Percentiles rank a stretch among this genome's conserved stretches.
These are phyloP conservation scores for Smithornis capensis DNA, from an alignment of 2,113 vertebrate genomes.

Conservation along the genomic window DNA sequence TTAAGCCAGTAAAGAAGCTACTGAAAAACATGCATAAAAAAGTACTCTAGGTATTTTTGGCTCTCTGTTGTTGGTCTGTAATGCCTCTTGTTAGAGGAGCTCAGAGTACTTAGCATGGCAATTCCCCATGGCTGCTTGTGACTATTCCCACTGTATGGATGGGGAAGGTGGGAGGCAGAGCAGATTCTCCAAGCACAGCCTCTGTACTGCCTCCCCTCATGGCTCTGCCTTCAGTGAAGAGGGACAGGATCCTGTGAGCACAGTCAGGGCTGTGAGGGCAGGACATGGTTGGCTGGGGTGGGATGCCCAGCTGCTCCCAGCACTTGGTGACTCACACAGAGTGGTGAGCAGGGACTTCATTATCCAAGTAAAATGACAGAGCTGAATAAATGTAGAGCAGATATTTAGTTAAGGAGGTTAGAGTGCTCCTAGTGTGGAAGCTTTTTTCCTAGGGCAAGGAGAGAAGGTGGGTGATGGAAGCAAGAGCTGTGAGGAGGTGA, in stretches of 20 bases:
- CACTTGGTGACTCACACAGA: fast-evolving
- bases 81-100: fast-evolving
- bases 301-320: background rate
- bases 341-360: background rate
- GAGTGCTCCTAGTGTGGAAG: background rate
- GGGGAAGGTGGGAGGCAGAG: background rate
- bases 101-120: background rate
- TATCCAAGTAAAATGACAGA: background rate
- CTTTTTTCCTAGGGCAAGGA: background rate
- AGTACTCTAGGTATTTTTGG: background rate
- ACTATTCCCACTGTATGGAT: background rate
- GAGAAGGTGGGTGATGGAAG: fast-evolving
- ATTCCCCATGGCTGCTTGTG: background rate
- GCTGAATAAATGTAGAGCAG: background rate
- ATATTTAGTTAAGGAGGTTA: background rate
- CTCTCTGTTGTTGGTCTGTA: background rate
- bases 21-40: background rate
- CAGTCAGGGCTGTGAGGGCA: background rate
- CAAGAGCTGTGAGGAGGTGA: background rate
- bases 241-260: background rate
- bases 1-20: background rate
- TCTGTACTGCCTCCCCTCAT: background rate
- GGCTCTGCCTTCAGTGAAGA: fast-evolving
- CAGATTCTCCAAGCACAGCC: background rate
- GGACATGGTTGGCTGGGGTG: background rate